phyloP scores from a whole-genome alignment of 1,140 invertebrate species.

The Myzus persicae region DNA sequence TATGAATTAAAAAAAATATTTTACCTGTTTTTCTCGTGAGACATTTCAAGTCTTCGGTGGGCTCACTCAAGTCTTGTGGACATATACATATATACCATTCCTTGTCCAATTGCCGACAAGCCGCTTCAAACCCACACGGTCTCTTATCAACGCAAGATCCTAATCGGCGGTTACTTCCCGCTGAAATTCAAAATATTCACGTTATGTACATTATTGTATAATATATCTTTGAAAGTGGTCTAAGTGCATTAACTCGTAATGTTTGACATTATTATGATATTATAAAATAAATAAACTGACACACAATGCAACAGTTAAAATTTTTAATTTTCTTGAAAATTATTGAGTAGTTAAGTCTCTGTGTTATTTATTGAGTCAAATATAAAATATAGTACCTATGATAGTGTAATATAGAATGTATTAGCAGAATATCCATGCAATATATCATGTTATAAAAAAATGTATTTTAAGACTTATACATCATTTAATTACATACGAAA shows the following conservation, averaged over 20 bases:
- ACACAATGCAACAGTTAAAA: background rate
- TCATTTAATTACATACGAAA: background rate
- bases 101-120: conserved; percentile 68
- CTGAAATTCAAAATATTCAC: background rate
- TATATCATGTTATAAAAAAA: background rate
- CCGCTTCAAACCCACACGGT: conserved; percentile 72
- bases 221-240: background rate
- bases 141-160: conserved; percentile 6
- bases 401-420: too few relatives aligned
- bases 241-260: background rate
- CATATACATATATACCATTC: conserved; percentile 72
- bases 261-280: background rate
- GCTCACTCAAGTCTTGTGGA: conserved; percentile 70
- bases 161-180: background rate
- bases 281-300: background rate
- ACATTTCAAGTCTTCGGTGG: conserved; percentile 72
- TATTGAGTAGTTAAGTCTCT: background rate
- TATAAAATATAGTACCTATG: background rate
- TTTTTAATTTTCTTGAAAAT: background rate
- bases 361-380: background rate
- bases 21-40: conserved; percentile 24
- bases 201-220: background rate
- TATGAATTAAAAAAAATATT: background rate
- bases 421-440: too few relatives aligned
- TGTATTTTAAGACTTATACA: background rate